phyloP scores from a whole-genome alignment of 2,888 invertebrate species.

The Agonopterix arenella region DNA sequence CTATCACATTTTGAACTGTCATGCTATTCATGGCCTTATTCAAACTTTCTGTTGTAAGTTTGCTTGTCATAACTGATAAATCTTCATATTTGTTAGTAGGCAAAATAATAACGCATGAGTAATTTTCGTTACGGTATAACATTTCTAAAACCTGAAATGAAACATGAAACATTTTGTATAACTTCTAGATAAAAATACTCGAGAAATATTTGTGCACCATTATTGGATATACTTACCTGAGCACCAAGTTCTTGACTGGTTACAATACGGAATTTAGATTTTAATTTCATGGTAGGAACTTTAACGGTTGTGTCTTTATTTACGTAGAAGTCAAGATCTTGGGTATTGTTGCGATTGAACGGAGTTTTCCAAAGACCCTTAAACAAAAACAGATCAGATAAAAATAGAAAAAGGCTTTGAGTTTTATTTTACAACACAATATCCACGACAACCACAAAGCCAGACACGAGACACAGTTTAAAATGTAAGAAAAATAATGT shows the following conservation, averaged over 20 bases:
- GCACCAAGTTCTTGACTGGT: constrained; percentile 45
- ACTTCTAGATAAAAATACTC: not conserved
- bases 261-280: constrained; percentile 52
- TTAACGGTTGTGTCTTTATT: constrained; percentile 68
- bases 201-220: no score
- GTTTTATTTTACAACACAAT: no score
- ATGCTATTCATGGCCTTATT: not conserved
- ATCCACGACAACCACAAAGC: no score
- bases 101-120: constrained; percentile 79
- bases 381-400: constrained; percentile 1
- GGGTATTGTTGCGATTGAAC: constrained; percentile 77
- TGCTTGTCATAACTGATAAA: constrained; percentile 32
- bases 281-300: constrained; percentile 82
- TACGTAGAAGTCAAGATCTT: constrained; percentile 79
- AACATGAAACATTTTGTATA: constrained; percentile 3
- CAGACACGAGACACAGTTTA: no score
- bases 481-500: not conserved
- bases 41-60: not conserved
- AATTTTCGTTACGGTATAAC: constrained; percentile 80
- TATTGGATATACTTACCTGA: constrained; percentile 28
- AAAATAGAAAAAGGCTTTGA: not conserved
- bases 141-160: constrained; percentile 79
- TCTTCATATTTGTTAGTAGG: constrained; percentile 77
- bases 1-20: not conserved
- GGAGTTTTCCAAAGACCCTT: constrained; percentile 80